A percentile compares a stretch with the other conserved stretches of the same genome.
Conservation (phyloP, 2,113 vertebrate genomes). For the Eulacestoma nigropectus region DNA sequence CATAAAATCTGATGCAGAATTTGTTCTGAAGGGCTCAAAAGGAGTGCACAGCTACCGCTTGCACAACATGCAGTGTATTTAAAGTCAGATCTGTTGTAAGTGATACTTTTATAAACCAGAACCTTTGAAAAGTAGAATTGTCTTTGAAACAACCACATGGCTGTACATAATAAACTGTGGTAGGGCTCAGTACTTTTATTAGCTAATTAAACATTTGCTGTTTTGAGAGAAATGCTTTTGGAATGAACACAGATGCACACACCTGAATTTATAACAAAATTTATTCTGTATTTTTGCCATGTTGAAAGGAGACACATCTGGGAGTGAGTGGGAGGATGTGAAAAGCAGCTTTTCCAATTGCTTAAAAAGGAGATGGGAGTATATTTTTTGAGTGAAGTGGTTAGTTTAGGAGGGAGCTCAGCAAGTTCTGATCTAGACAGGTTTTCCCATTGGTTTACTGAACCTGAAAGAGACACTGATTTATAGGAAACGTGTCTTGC, state of each 20-base stretch:
- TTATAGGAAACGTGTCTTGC: constrained; percentile 29
- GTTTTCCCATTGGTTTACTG: constrained; percentile 29
- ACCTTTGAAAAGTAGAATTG: constrained; percentile 20
- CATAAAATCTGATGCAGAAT: not conserved
- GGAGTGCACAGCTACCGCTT: not conserved
- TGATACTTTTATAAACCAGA: constrained; percentile 49
- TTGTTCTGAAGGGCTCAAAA: not conserved
- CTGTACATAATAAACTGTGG: constrained; percentile 48
- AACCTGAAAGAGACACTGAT: constrained; percentile 45
- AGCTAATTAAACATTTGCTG: constrained; percentile 26
- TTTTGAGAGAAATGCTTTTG: constrained; percentile 7
- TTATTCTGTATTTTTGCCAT: constrained; percentile 9
- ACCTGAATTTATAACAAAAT: constrained; percentile 31
- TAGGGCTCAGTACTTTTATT: constrained; percentile 57
- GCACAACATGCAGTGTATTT: not conserved
- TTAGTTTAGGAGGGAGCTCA: constrained; percentile 11
- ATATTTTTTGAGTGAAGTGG: constrained; percentile 5
- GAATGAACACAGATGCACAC: not conserved
- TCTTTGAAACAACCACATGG: constrained; percentile 46
- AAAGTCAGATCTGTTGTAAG: not conserved
- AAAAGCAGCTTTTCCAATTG: constrained; percentile 19
- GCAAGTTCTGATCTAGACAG: not conserved
- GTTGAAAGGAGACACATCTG: constrained; percentile 25
- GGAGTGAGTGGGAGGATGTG: not conserved
- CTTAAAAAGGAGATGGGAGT: constrained; percentile 6